Base-by-base conservation (phyloP, 2,113 vertebrate species). In the Varanus komodoensis region DNA sequence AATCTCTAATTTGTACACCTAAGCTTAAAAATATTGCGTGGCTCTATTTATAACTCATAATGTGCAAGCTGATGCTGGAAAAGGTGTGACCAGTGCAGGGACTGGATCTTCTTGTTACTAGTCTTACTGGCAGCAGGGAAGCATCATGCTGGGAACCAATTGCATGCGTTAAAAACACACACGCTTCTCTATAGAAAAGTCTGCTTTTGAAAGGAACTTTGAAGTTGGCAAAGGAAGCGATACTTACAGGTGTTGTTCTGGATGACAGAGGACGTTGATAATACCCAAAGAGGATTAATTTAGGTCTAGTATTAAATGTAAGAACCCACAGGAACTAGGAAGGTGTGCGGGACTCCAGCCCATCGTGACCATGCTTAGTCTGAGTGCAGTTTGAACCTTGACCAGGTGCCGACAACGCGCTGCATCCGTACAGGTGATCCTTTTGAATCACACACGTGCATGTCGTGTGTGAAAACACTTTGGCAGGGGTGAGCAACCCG, bases 21-120 rank as follows among this genome's bases (percentile, higher is more conserved):
- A 88, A 91, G 91, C 92, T 95, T 94, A 94, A 90, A 92, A 93
- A 84, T 14, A 94, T 86, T 14, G 91, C 87, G 50, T 32, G 32
- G 91, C 84, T 77, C 0, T 94, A 95, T 94, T 96, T 95, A 93
- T 95, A 96, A 94, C 69, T 32, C 4, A 29, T 61, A 68, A 44
- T 23, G 88, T 69, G 79, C 25, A 88, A 95, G 93, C 27, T 93
- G 94, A 89, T 73, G 91, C 86, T 89, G 25, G 2, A 14, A 54
- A 54, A 71, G 71, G 9, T 54, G 69, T 44, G 74, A 69, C 6
- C 8, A 11, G 25, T 29, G 68, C 17, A 85, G 48, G 84, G 68
- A 11, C 27, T 71, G 14, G 6, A 9, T 54, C 15, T 85, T n/a
- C 1, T 32, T 38, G 32, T 34, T 9, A 78, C 19, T 8, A n/a